Evolutionary conservation across 92 coral and sea anemone species (phyloP).

Genomic region (Zoanthus sociatus): DNA sequence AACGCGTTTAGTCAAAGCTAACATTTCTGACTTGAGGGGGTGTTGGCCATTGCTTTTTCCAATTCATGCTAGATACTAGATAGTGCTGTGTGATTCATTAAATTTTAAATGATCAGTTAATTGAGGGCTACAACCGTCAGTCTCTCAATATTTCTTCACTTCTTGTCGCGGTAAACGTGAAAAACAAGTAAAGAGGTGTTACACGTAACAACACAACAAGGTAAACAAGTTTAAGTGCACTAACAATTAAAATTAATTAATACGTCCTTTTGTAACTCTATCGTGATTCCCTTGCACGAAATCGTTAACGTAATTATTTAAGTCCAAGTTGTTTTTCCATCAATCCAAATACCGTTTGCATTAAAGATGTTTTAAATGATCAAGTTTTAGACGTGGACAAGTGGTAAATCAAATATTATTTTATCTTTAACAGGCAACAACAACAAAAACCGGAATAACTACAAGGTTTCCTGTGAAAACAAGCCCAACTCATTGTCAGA

Average conservation of each 20-base stretch:
- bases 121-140: background rate
- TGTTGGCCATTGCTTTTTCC: background rate
- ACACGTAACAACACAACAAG: constrained; percentile 5
- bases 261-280: constrained; percentile 5
- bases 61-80: background rate
- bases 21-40: constrained; percentile 19
- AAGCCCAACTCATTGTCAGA: constrained; percentile 10
- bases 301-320: background rate
- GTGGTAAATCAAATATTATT: constrained; percentile 43
- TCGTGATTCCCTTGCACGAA: constrained; percentile 18
- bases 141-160: background rate
- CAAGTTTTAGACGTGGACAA: background rate
- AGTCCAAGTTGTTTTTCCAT: background rate
- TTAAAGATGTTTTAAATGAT: background rate
- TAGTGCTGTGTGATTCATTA: background rate
- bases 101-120: background rate
- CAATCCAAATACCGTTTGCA: background rate
- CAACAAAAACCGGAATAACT: constrained; percentile 37
- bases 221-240: constrained; percentile 15
- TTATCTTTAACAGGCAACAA: constrained; percentile 22
- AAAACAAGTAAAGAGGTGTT: background rate
- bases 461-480: constrained; percentile 38
- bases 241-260: constrained; percentile 42
- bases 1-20: constrained; percentile 36
- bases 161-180: background rate